Conservation (phyloP, 2,888 invertebrate genomes). For the Marronus borbonicus region DNA sequence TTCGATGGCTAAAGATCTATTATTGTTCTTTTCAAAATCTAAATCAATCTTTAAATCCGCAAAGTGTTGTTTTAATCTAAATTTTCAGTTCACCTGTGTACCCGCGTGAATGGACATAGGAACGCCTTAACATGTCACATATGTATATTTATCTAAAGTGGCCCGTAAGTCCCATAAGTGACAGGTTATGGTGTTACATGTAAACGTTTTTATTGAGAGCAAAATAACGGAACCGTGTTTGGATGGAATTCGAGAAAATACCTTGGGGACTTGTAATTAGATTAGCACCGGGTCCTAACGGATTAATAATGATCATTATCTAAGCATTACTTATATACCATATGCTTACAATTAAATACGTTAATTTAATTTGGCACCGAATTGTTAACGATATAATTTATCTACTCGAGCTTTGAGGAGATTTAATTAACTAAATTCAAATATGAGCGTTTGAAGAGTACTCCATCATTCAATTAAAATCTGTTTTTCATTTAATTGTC, state of each 20-base stretch:
- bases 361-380: not conserved
- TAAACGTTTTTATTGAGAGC: not conserved
- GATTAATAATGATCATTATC: conserved; percentile 4
- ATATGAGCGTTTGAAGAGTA: not conserved
- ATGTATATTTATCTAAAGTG: no score
- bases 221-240: not conserved
- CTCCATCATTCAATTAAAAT: not conserved
- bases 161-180: no score
- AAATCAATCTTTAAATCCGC: no score
- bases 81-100: no score
- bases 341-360: conserved; percentile 7
- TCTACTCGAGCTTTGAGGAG: not conserved
- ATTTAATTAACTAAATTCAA: not conserved
- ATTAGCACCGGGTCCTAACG: not conserved
- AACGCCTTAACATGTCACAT: no score
- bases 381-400: not conserved
- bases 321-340: not conserved
- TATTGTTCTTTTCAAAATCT: no score
- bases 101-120: no score
- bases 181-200: not conserved
- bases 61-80: no score
- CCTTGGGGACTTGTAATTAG: conserved; percentile 2
- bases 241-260: no score
- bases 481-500: not conserved
- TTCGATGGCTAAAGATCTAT: no score